A percentile compares a stretch with the other conserved stretches of the same genome.
phyloP scores from a whole-genome alignment of 1,140 invertebrate species.

The Epicauta chinensis region DNA sequence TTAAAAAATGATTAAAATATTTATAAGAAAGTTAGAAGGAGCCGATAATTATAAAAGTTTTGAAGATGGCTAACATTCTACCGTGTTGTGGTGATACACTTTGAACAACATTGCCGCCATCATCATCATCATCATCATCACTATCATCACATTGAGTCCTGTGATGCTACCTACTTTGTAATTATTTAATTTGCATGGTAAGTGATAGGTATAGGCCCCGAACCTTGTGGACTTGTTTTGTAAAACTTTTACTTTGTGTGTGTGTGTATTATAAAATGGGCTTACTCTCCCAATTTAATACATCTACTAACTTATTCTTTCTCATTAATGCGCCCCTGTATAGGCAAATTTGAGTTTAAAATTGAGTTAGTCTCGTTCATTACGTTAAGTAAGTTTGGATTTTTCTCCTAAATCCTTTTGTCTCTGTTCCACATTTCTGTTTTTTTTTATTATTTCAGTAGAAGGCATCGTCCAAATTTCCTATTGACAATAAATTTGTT shows the following conservation, averaged over 20 bases:
- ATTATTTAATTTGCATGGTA: slow-evolving; percentile 43
- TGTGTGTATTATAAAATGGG: background rate
- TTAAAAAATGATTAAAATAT: slow-evolving; percentile 35
- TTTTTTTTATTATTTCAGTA: background rate
- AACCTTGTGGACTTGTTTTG: slow-evolving; percentile 8
- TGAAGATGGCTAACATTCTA: slow-evolving; percentile 28
- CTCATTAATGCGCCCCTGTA: slow-evolving; percentile 30
- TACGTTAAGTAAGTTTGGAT: slow-evolving; percentile 29
- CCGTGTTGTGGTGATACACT: slow-evolving; percentile 22
- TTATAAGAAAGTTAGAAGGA: slow-evolving; percentile 28
- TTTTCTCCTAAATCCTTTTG: background rate
- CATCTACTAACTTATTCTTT: slow-evolving; percentile 38
- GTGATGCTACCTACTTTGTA: slow-evolving; percentile 33
- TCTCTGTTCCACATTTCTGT: background rate
- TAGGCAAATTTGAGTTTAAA: slow-evolving; percentile 26
- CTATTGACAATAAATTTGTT: slow-evolving; percentile 17
- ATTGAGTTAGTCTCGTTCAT: slow-evolving; percentile 35
- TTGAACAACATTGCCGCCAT: slow-evolving; percentile 25
- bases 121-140: too few relatives aligned
- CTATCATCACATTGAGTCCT: too few relatives aligned
- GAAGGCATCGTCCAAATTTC: slow-evolving; percentile 1
- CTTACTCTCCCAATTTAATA: slow-evolving; percentile 14
- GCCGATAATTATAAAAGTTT: slow-evolving; percentile 39
- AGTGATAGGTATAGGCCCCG: slow-evolving; percentile 35
- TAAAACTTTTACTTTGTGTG: slow-evolving; percentile 27